These are phyloP conservation scores for Pseudomyrmex sp. DNA, from an alignment of 1,140 invertebrate species.

Conservation along the genomic window DNA sequence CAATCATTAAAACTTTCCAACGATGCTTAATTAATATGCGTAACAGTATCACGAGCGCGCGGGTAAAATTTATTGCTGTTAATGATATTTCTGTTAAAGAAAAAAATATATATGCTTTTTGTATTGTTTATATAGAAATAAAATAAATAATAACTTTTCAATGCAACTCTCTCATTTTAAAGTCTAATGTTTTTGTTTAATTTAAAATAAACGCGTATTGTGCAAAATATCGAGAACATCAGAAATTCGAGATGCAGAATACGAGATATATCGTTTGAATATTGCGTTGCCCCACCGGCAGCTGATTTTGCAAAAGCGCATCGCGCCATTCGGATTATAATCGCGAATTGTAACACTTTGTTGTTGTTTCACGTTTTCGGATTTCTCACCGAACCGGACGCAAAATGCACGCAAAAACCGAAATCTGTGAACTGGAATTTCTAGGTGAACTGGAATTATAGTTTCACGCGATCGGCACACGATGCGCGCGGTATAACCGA, in stretches of 20 bases:
- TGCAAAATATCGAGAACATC: background rate
- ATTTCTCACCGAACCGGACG: background rate
- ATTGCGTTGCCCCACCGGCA: no score
- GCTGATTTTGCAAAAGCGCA: background rate
- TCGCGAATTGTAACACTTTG: background rate
- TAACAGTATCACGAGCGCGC: conserved; percentile 22
- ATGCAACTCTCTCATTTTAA: background rate
- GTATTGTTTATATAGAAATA: background rate
- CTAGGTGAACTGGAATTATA: background rate
- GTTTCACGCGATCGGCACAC: no score
- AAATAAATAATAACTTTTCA: background rate
- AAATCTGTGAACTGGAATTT: background rate
- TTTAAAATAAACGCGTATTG: background rate
- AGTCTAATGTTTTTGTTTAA: background rate
- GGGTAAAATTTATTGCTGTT: background rate
- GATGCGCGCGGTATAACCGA: background rate
- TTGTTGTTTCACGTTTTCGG: background rate
- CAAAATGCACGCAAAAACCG: background rate
- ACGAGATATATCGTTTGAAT: background rate
- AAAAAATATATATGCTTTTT: background rate
- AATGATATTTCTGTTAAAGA: conserved; percentile 39
- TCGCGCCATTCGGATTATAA: background rate
- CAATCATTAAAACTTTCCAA: conserved; percentile 82
- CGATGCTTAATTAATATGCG: conserved; percentile 71
- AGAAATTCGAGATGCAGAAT: background rate